Conservation (phyloP, 2,888 invertebrate genomes). For the Euphydryas editha region DNA sequence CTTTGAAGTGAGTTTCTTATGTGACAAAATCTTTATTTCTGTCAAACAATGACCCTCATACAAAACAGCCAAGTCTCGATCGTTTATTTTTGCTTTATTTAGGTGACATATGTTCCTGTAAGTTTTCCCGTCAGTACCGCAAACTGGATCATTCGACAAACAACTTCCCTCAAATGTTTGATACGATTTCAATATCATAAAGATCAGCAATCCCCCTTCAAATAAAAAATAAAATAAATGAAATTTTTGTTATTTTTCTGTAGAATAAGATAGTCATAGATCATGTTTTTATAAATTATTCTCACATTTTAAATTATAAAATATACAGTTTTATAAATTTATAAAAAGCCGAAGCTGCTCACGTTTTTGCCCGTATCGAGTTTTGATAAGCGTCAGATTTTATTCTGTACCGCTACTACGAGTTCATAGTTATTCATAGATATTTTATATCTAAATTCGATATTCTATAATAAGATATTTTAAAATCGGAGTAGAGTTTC, state of each 20-base stretch:
- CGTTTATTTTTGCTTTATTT: constrained; percentile 33
- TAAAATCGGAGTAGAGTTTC: no score
- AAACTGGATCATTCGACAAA: constrained; percentile 32
- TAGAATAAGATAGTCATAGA: background rate
- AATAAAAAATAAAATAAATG: background rate
- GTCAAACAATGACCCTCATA: constrained; percentile 33
- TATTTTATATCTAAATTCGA: no score
- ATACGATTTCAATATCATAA: background rate
- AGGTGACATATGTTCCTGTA: constrained; percentile 49
- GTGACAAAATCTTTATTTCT: background rate
- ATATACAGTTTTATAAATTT: no score
- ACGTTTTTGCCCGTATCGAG: no score
- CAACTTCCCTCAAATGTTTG: constrained; percentile 20
- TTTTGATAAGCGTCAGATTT: no score
- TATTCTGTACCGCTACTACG: no score
- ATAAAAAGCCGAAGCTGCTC: no score
- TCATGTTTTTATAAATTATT: no score
- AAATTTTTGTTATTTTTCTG: background rate
- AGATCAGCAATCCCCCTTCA: constrained; percentile 20
- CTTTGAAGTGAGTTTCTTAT: background rate
- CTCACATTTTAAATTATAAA: no score
- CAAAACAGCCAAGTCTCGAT: constrained; percentile 39
- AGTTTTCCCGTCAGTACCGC: constrained; percentile 52
- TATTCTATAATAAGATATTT: no score
- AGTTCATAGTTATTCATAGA: no score